These are phyloP conservation scores for Synergus japonicus DNA, from an alignment of 2,888 invertebrate species.

Conservation along the genomic window DNA sequence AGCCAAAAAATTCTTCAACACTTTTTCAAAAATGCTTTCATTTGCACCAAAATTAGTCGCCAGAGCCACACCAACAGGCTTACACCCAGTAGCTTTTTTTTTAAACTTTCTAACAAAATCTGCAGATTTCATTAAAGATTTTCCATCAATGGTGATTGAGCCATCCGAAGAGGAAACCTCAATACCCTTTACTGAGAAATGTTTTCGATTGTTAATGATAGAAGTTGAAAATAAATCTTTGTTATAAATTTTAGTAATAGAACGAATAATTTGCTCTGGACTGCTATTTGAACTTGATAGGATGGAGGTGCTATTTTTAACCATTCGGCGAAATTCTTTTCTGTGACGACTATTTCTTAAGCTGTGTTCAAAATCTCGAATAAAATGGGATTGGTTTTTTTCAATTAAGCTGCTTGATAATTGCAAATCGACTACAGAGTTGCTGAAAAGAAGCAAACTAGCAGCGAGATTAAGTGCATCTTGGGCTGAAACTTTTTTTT, in stretches of 20 bases:
- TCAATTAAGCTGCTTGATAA: conserved; percentile 61
- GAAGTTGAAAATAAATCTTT: conserved; percentile 53
- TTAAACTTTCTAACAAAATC: neutral
- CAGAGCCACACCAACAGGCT: neutral
- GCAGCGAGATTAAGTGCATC: conserved; percentile 53
- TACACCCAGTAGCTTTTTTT: neutral
- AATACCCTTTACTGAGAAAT: neutral
- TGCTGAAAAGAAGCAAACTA: conserved; percentile 65
- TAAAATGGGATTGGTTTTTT: conserved; percentile 58
- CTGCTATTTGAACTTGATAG: conserved; percentile 46
- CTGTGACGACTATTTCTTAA: conserved; percentile 61
- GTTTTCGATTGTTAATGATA: conserved; percentile 47
- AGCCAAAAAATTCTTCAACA: conserved; percentile 4
- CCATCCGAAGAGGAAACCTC: conserved; percentile 1
- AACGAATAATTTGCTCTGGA: conserved; percentile 60
- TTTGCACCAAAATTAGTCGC: neutral
- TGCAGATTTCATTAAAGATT: neutral
- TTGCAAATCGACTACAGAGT: conserved; percentile 59
- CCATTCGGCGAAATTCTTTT: conserved; percentile 54
- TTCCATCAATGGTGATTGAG: conserved; percentile 12
- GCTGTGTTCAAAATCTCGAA: conserved; percentile 62
- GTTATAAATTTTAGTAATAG: conserved; percentile 54
- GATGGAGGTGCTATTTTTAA: conserved; percentile 34
- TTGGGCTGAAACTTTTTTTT: conserved; percentile 42
- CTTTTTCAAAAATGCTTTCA: conserved; percentile 4